These are phyloP conservation scores for Lycophotia porphyrea DNA, from an alignment of 2,888 invertebrate species.

Conservation along the genomic window DNA sequence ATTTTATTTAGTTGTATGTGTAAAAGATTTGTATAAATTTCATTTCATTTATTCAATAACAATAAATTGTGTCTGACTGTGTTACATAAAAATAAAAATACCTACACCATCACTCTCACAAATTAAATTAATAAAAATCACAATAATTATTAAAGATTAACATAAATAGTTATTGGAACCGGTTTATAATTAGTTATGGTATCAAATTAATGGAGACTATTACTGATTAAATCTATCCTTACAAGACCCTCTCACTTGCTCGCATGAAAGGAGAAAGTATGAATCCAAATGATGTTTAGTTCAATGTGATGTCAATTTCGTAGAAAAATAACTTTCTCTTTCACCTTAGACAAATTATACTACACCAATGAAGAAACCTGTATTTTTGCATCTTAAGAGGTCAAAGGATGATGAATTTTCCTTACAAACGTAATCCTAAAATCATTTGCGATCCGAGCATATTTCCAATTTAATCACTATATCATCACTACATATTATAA, in stretches of 20 bases:
- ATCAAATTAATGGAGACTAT: neutral
- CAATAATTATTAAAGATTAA: too few relatives aligned
- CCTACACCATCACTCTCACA: too few relatives aligned
- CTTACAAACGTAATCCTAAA: neutral
- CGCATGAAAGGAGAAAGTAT: constrained; percentile 28
- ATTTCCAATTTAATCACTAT: too few relatives aligned
- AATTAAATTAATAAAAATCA: too few relatives aligned
- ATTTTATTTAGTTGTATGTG: neutral
- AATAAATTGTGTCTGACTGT: too few relatives aligned
- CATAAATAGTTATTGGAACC: constrained; percentile 12
- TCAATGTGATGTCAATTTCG: constrained; percentile 1
- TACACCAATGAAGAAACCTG: neutral
- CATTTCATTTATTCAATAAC: too few relatives aligned
- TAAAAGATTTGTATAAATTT: neutral
- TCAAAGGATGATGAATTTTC: neutral
- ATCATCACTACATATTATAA: too few relatives aligned
- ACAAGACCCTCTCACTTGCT: neutral
- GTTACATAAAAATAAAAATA: too few relatives aligned
- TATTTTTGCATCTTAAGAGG: neutral
- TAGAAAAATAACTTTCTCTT: neutral
- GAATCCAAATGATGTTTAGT: neutral
- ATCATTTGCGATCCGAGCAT: neutral
- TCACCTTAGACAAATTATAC: neutral
- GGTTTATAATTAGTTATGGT: neutral
- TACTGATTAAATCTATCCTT: neutral